Base-by-base conservation (phyloP, 2,797 vertebrate species). In the Leptodactylus fallax region DNA sequence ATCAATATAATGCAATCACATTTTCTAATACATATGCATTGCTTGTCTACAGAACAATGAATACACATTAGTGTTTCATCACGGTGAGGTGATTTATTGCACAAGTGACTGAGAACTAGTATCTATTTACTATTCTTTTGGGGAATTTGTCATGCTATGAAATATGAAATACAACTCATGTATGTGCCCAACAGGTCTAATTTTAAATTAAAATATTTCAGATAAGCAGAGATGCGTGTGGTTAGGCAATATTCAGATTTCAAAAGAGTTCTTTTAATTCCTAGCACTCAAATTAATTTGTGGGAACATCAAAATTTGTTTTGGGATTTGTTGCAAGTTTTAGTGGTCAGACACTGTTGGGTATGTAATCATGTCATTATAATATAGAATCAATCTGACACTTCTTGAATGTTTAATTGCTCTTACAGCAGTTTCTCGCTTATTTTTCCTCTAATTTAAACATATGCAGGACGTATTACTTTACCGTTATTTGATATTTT, bases 51-150 rank as follows among this genome's bases (percentile, higher is more conserved):
- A 47, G 27, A 56, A 74, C 67, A 83, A 83, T 83, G 53, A 83
- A 83, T 69, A 83, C 25, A 60, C 53, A 83, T 83, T 74, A 84
- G 82, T 83, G 51, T n/a, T 72, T 83, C 27, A 63, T 61, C 79
- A 14, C 10, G 21, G 60, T 65, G 65, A 65, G 45, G 79, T 81
- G 60, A 81, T 81, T 81, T 81, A 49, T 81, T 65, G n/a, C 53
- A 58, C 25, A 58, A 65, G 79, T 49, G 36, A 65, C 25, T 27
- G 25, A 72, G 69, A 83, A 58, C 9, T 51, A n/a, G 17, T 58
- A 25, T 71, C 67, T 58, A 45, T 58, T 84, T 60, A 72, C 25
- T 71, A 72, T 58, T 83, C 19, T 81, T 56, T 72, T 14, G 67
- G 53, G 67, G 27, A 80, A 81, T 81, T 65, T 51, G 19, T 65